These are phyloP conservation scores for Macrosteles quadrilineatus DNA, from an alignment of 1,140 invertebrate species.

Conservation along the genomic window DNA sequence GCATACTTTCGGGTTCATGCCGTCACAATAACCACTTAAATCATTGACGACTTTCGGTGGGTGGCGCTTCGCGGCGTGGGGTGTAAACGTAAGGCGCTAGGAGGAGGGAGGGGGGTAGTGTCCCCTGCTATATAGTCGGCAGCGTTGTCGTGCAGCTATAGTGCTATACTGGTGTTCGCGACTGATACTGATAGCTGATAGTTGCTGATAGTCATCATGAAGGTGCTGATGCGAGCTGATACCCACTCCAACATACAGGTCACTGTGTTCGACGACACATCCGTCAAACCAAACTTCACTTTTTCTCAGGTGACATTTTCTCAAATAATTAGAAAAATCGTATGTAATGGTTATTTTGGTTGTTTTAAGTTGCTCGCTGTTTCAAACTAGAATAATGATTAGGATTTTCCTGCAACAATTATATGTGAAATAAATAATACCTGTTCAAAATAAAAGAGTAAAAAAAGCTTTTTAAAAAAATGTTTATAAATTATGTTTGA, in stretches of 20 bases:
- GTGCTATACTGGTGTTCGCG: background rate
- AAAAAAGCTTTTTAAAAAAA: too few relatives aligned
- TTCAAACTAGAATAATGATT: too few relatives aligned
- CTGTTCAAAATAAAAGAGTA: too few relatives aligned
- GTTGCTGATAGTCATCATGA: constrained; percentile 15
- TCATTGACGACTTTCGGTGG: too few relatives aligned
- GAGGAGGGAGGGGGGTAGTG: background rate
- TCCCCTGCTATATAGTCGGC: background rate
- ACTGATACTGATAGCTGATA: background rate
- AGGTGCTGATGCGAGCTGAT: constrained; percentile 37
- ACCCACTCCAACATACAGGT: constrained; percentile 38
- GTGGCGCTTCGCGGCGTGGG: too few relatives aligned
- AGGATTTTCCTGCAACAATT: too few relatives aligned
- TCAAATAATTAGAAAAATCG: constrained; percentile 4
- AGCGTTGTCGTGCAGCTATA: background rate
- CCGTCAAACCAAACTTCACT: constrained; percentile 29
- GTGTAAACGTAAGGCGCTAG: background rate
- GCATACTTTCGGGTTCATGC: too few relatives aligned
- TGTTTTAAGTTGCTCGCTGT: background rate
- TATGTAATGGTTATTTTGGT: background rate
- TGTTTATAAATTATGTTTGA: too few relatives aligned
- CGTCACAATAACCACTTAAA: too few relatives aligned
- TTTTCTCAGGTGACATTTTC: constrained; percentile 32
- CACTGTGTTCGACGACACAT: background rate
- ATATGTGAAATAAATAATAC: too few relatives aligned